Evolutionary conservation across 2,888 invertebrate genomes (phyloP), one percentile per base, ranked within the genome.

Genomic region (Dryobotodes eremita): DNA sequence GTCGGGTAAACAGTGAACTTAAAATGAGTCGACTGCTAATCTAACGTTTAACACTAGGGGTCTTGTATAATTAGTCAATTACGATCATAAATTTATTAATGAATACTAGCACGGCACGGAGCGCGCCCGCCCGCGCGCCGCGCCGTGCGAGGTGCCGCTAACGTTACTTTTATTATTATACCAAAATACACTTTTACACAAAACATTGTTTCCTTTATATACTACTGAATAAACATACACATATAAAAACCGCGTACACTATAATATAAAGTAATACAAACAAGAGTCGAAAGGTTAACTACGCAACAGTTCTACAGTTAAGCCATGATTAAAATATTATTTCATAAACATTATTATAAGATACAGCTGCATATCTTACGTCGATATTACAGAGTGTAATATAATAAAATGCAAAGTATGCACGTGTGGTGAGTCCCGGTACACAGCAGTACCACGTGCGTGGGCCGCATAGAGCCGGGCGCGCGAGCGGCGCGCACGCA

Each of bases 161-260:
- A 86, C 77, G 89, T 92, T 92, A 92, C 89, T 93, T 93, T 92
- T 93, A 93, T 93, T 91, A 93, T 85, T 91, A 95, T 96, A 95
- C 95, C 95, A 96, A 95, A 95, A 96, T 96, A 96, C 96, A 96
- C 95, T 95, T 96, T 95, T 95, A 95, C 95, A 95, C 95, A 96
- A 89, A 95, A 96, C 95, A 95, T 89, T 94, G 94, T 95, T 92
- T 92, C 92, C 91, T 92, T 94, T 94, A 94, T 94, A 94, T 94
- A 95, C 96, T 97, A 97, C 96, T 95, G 94, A 95, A 97, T 97
- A 97, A 95, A 97, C 96, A 95, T 97, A 96, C 96, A 96, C 96
- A 97, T 96, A 96, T 96, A 96, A 96, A 96, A 97, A 96, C 94
- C 95, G 95, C 96, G 95, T 96, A 96, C 96, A 96, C 95, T 96